phyloP scores from a whole-genome alignment of 2,888 invertebrate species.

The Ctenicera cuprea region DNA sequence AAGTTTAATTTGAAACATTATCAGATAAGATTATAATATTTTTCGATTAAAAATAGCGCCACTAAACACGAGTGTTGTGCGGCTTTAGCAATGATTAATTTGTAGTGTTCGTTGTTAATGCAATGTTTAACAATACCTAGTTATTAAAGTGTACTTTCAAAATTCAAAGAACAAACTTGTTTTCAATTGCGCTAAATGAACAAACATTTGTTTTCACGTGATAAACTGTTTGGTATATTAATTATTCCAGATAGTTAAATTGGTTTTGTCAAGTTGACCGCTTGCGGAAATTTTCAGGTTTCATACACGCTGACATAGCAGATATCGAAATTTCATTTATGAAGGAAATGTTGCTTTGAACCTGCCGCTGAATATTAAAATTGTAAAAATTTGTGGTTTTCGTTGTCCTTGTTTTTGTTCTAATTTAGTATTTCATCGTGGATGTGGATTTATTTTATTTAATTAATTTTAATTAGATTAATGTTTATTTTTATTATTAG shows the following conservation, averaged over 20 bases:
- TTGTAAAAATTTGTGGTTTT: no score
- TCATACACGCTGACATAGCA: not conserved
- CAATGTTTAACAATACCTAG: not conserved
- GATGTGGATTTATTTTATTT: no score
- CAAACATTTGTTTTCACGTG: slow-evolving; percentile 26
- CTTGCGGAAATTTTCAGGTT: not conserved
- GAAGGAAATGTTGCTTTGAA: slow-evolving; percentile 1
- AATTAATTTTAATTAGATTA: no score
- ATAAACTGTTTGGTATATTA: slow-evolving; percentile 2
- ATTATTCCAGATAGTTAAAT: slow-evolving; percentile 7
- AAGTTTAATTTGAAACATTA: not conserved
- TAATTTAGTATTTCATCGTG: no score
- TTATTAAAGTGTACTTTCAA: slow-evolving; percentile 10
- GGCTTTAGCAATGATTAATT: not conserved
- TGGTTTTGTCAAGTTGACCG: slow-evolving; percentile 1
- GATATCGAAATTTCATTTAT: not conserved
- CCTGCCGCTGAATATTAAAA: not conserved
- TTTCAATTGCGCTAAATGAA: slow-evolving; percentile 12
- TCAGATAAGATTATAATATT: not conserved
- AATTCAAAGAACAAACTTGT: slow-evolving; percentile 26
- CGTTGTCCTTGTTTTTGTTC: no score
- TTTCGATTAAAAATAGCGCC: not conserved
- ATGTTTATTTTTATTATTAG: no score
- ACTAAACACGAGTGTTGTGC: not conserved
- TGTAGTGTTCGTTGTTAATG: not conserved